A percentile compares a stretch with the other conserved stretches of the same genome.
phyloP scores from a whole-genome alignment of 2,888 invertebrate species.

The Drosophila subquinaria region DNA sequence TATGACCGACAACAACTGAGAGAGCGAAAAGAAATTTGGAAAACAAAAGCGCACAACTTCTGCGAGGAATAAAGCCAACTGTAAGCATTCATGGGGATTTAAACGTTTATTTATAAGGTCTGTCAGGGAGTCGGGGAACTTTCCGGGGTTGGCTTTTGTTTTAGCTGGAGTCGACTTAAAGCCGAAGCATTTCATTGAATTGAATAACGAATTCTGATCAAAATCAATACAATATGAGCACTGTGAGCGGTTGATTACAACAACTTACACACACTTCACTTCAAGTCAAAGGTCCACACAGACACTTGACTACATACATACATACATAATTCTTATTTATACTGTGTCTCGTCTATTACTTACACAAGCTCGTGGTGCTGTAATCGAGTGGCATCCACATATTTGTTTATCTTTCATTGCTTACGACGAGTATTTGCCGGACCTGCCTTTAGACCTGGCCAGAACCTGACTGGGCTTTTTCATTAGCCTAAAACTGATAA shows the following conservation, averaged over 20 bases:
- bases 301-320: conserved; percentile 36
- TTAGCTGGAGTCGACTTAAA: conserved; percentile 49
- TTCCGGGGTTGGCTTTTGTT: conserved; percentile 40
- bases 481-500: conserved; percentile 71
- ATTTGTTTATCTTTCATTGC: conserved; percentile 78
- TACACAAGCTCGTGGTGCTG: conserved; percentile 42
- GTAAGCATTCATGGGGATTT: conserved; percentile 82
- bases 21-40: conserved; percentile 69
- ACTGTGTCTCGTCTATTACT: conserved; percentile 49
- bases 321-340: conserved; percentile 40
- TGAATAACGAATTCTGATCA: conserved; percentile 55
- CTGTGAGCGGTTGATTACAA: conserved; percentile 34
- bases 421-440: conserved; percentile 61
- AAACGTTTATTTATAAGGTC: conserved; percentile 81
- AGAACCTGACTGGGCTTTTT: conserved; percentile 35
- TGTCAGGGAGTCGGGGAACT: background rate
- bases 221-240: conserved; percentile 45
- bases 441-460: conserved; percentile 7
- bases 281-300: conserved; percentile 30
- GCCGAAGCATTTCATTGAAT: conserved; percentile 72
- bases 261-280: conserved; percentile 16
- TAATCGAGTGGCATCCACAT: conserved; percentile 38
- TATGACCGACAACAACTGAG: conserved; percentile 72
- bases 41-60: conserved; percentile 79
- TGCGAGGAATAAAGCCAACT: conserved; percentile 75